Evolutionary conservation across 2,113 vertebrate species (phyloP), one percentile per base, ranked within the genome.

Genomic region (Cariama cristata): DNA sequence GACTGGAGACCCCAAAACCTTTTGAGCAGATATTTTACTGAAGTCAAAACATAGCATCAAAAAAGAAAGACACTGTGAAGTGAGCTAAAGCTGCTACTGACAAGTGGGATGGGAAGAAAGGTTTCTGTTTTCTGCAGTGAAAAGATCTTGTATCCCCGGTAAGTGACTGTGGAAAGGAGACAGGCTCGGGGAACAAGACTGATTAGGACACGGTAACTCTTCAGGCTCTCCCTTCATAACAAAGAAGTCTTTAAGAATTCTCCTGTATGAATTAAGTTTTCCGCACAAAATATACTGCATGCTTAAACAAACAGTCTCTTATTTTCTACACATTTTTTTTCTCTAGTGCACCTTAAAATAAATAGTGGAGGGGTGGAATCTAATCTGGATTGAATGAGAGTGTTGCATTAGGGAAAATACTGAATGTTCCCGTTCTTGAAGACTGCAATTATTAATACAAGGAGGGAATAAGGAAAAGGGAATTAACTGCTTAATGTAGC

Each of bases 161-260:
- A 62, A 59, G 20, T 30, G 52, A 32, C 67, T 73, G 52, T 77
- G 60, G 47, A 79, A 80, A 86, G 32, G 45, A 80, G 47, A 58
- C 38, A 80, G 21, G 23, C 14, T 56, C 49, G 83, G 55, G 68
- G 56, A 95, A 56, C 28, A 75, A 53, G 73, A 58, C 28, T 89
- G 92, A 73, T 81, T 72, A 85, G 66, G 63, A 72, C 69, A 38
- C 47, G 53, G 86, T 68, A 81, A 62, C 56, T 33, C 20, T 62
- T 93, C 88, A 87, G 80, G 49, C 14, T 91, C 28, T 75, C 55
- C 73, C 73, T 85, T 52, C 94, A 73, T 47, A 97, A 93, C 94
- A 96, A 97, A 96, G 94, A 91, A 79, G 86, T 87, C 94, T 91
- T 96, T 95, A 96, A 94, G 73, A 82, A 95, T 93, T 93, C 56